Evolutionary conservation across 2,888 invertebrate genomes (phyloP), one percentile per base, ranked within the genome.

Genomic region (Diogma glabrata): DNA sequence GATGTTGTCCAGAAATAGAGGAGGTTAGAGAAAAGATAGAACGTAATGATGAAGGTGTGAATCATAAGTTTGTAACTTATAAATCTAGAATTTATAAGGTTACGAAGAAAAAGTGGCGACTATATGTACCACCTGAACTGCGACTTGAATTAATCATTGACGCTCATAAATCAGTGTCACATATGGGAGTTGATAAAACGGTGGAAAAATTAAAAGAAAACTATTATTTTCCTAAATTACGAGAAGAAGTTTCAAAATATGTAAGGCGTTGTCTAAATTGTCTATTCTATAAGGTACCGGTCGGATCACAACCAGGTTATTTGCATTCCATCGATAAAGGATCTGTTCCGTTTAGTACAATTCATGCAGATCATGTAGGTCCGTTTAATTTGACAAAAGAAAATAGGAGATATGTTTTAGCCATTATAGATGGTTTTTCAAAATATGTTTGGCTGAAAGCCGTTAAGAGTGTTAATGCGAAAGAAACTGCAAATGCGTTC

Each of bases 231-330:
- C n/a, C n/a, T n/a, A n/a, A n/a, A n/a, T n/a, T n/a, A n/a, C n/a
- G n/a, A n/a, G n/a, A n/a, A n/a, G n/a, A n/a, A n/a, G n/a, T n/a
- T 6, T 8, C 26, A 8, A 16, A 51, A 46, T 45, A 30, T 14
- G 17, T 51, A 5, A 51, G 28, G 17, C 26, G 51, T 4, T 51
- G 51, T 22, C 45, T 51, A 12, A 51, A 51, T 45, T 51, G 46
- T 17, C 28, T 51, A 22, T 51, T 33, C 14, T 33, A 33, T 6
- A 33, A 33, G 14, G 33, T 33, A 33, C 33, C 33, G 33, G 33
- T 33, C 14, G 33, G 33, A 12, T n/a, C 12, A 33, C 33, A 33
- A 33, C n/a, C 33, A n/a, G 33, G 33, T 33, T 14, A n/a, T n/a
- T 9, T 33, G 14, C 33, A 33, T 33, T 14, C 33, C n/a, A 33